Evolutionary conservation across 2,797 vertebrate genomes (phyloP).

Genomic region (Artibeus lituratus): DNA sequence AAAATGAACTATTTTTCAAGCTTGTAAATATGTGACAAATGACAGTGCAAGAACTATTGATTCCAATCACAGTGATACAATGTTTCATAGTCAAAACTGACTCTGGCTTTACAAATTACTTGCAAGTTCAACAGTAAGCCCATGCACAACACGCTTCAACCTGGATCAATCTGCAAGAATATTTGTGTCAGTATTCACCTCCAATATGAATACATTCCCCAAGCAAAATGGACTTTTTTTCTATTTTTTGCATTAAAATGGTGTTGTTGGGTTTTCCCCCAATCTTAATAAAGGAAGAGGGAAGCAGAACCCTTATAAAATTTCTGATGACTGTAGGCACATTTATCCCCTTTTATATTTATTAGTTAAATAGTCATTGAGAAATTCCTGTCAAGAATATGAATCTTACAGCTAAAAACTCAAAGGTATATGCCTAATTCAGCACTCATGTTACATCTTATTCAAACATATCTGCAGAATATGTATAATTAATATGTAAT

Average conservation of each 20-base stretch:
- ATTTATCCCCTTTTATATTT: not conserved
- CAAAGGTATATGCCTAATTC: not conserved
- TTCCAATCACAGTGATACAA: slow-evolving; percentile 95
- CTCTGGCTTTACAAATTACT: slow-evolving; percentile 84
- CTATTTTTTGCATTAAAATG: slow-evolving; percentile 35
- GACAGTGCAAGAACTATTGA: slow-evolving; percentile 97
- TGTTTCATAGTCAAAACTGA: slow-evolving; percentile 92
- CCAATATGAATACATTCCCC: slow-evolving; percentile 77
- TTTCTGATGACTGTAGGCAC: not conserved
- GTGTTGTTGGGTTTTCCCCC: not conserved
- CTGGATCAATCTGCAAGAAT: slow-evolving; percentile 76
- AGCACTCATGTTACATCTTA: not conserved
- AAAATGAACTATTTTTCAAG: slow-evolving; percentile 98
- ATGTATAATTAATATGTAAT: not conserved
- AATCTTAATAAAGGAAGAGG: not conserved
- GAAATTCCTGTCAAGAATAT: not conserved
- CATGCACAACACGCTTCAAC: slow-evolving; percentile 78
- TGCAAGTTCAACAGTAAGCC: slow-evolving; percentile 81
- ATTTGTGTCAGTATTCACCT: slow-evolving; percentile 70
- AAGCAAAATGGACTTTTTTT: slow-evolving; percentile 57
- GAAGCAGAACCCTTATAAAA: not conserved
- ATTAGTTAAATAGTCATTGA: not conserved
- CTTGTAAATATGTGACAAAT: slow-evolving; percentile 99
- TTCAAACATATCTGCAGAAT: not conserved
- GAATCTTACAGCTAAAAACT: not conserved